Conservation (phyloP, 2,113 vertebrate species). For the Poeciliopsis prolifica region DNA sequence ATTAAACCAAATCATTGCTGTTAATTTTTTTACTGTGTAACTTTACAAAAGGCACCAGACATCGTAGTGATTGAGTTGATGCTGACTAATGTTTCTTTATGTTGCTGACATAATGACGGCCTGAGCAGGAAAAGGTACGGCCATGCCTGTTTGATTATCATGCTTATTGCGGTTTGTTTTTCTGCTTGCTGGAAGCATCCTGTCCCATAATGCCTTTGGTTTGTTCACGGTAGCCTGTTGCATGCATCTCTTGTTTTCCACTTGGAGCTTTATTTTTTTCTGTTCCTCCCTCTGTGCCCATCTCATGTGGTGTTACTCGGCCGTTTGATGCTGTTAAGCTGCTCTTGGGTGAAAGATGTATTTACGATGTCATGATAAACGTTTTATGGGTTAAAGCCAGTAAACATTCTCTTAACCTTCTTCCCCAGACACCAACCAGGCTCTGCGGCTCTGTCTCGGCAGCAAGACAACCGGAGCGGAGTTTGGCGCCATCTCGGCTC, state of each 20-base stretch:
- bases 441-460: slow-evolving; percentile 92
- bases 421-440: slow-evolving; percentile 91
- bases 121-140: slow-evolving; percentile 92
- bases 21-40: no score
- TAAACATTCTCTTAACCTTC: neutral
- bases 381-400: no score
- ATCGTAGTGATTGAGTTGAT: neutral
- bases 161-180: slow-evolving; percentile 11
- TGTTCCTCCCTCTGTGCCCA: no score
- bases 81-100: slow-evolving; percentile 62
- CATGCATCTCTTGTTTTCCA: slow-evolving; percentile 30
- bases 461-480: slow-evolving; percentile 92
- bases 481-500: slow-evolving; percentile 94
- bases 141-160: slow-evolving; percentile 12
- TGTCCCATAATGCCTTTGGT: slow-evolving; percentile 7
- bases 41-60: no score
- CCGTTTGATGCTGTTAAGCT: neutral
- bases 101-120: slow-evolving; percentile 62
- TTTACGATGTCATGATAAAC: no score
- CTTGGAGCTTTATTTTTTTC: no score
- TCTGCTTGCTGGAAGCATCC: neutral
- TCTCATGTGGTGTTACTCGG: no score
- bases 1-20: no score
- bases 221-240: slow-evolving; percentile 6
- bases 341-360: no score